A percentile compares a stretch with the other conserved stretches of the same genome.
Conservation (phyloP, 2,888 invertebrate genomes). For the Slavum lentiscoides region DNA sequence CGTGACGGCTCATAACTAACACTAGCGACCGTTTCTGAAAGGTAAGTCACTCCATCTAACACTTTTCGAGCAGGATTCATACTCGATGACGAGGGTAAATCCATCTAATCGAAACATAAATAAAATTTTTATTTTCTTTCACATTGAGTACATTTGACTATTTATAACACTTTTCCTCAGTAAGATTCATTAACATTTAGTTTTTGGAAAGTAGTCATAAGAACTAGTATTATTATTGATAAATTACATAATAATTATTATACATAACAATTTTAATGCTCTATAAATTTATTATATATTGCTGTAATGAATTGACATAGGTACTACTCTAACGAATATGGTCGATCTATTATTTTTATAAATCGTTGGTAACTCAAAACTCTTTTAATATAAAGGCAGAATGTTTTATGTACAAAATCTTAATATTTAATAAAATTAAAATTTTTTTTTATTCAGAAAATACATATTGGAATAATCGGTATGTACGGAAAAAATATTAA, state of each 20-base stretch:
- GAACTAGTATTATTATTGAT: background rate
- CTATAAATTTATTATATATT: background rate
- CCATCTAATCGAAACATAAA: slow-evolving; percentile 20
- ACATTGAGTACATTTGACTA: background rate
- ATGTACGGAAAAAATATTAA: background rate
- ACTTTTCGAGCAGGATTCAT: slow-evolving; percentile 68
- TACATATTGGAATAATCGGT: background rate
- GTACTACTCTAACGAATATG: background rate
- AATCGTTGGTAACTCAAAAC: background rate
- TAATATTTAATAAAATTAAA: background rate
- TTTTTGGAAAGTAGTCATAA: background rate
- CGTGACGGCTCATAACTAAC: slow-evolving; percentile 74
- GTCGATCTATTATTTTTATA: background rate
- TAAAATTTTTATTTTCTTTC: background rate
- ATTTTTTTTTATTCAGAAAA: background rate
- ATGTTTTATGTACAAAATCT: too few species aligned
- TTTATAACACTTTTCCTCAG: background rate
- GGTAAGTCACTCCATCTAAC: slow-evolving; percentile 68
- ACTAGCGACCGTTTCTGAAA: slow-evolving; percentile 68
- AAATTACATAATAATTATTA: too few species aligned
- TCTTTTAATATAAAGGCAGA: background rate
- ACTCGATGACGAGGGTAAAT: slow-evolving; percentile 58
- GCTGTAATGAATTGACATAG: background rate
- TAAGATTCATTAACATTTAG: background rate
- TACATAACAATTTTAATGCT: background rate